Conservation (phyloP, 2,888 invertebrate species). For the Pandemis corylana region DNA sequence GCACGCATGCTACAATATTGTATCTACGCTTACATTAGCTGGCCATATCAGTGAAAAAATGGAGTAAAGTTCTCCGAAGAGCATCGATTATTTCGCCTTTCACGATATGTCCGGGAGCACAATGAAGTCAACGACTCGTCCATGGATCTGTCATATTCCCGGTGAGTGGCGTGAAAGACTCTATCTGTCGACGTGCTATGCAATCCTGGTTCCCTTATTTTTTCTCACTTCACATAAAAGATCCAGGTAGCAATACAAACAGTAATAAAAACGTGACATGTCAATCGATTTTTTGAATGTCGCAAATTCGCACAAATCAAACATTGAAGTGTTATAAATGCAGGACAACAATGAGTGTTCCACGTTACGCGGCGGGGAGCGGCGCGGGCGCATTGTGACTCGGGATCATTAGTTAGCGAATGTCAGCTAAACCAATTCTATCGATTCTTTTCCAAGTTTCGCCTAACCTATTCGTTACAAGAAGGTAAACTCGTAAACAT, state of each 20-base stretch:
- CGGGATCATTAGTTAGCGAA: conserved; percentile 79
- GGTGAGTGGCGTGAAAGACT: conserved; percentile 60
- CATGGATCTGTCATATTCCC: conserved; percentile 69
- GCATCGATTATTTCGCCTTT: conserved; percentile 64
- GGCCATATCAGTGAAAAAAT: conserved; percentile 40
- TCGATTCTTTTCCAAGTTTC: conserved; percentile 66
- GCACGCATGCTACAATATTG: background rate
- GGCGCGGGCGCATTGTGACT: conserved; percentile 66
- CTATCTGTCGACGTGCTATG: conserved; percentile 58
- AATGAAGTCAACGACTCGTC: conserved; percentile 74
- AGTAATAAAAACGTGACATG: conserved; percentile 81
- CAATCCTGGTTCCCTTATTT: conserved; percentile 69
- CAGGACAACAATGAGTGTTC: conserved; percentile 72
- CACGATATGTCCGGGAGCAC: conserved; percentile 65
- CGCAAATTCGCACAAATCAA: conserved; percentile 82
- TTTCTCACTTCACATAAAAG: conserved; percentile 60
- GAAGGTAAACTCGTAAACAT: conserved; percentile 78
- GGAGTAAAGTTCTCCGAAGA: conserved; percentile 55
- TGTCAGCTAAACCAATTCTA: conserved; percentile 74
- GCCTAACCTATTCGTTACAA: conserved; percentile 71
- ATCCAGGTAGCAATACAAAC: conserved; percentile 81
- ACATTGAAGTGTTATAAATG: conserved; percentile 83
- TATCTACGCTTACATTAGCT: background rate
- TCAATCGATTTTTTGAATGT: conserved; percentile 79
- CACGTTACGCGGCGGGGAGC: conserved; percentile 70